Conservation (phyloP, 2,113 vertebrate species). For the Heterochromis multidens region DNA sequence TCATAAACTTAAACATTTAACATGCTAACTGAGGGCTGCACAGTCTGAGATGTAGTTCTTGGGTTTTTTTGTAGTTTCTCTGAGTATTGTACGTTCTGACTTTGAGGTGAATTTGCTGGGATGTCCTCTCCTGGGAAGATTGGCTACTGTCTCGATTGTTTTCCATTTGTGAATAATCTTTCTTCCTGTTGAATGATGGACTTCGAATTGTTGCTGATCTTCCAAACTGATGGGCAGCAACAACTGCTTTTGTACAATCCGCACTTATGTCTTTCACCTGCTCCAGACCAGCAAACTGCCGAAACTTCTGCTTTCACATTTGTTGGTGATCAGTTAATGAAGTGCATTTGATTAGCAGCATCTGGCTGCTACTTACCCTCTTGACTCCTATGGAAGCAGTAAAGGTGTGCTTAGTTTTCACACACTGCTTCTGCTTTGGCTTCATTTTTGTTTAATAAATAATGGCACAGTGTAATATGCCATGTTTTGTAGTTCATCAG, state of each 20-base stretch:
- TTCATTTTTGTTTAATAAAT: background rate
- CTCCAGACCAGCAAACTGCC: background rate
- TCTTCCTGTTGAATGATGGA: no score
- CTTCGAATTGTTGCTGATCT: no score
- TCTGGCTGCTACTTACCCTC: background rate
- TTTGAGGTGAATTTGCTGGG: background rate
- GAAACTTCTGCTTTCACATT: background rate
- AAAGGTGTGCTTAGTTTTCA: background rate
- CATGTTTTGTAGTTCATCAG: no score
- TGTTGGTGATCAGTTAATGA: background rate
- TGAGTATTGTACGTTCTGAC: no score
- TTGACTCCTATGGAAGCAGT: background rate
- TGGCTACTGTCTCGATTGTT: background rate
- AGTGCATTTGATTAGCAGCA: background rate
- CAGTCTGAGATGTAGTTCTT: no score
- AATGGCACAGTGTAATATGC: background rate
- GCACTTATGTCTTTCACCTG: background rate
- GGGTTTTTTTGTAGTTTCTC: no score
- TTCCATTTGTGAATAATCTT: background rate
- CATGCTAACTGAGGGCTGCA: no score
- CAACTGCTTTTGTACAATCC: background rate
- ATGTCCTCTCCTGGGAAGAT: background rate
- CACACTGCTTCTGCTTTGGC: background rate
- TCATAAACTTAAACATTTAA: no score
- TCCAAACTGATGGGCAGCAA: background rate